phyloP scores from a whole-genome alignment of 1,140 invertebrate species.

The Heliothis virescens region DNA sequence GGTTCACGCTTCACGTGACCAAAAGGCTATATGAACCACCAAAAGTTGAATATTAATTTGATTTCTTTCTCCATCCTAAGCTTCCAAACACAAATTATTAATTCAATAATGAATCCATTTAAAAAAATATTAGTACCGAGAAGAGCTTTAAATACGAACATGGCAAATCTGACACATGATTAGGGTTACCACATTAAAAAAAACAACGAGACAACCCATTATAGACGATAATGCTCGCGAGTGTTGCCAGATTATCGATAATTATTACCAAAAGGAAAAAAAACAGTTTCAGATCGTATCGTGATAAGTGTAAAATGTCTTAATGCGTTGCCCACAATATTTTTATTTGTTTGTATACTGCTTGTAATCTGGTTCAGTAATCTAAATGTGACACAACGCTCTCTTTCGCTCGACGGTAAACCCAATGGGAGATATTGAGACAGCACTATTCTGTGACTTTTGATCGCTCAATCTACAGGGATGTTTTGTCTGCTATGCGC shows the following conservation, averaged over 20 bases:
- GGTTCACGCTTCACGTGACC: too few species aligned
- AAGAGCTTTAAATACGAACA: slow-evolving; percentile 71
- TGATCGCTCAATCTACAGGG: slow-evolving; percentile 73
- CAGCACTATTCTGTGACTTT: slow-evolving; percentile 66
- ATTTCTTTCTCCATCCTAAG: slow-evolving; percentile 38
- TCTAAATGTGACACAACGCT: slow-evolving; percentile 64
- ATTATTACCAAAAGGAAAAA: slow-evolving; percentile 82
- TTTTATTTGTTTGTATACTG: slow-evolving; percentile 78
- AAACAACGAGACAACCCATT: slow-evolving; percentile 76
- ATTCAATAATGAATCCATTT: slow-evolving; percentile 66
- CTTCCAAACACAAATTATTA: slow-evolving; percentile 58
- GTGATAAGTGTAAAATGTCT: slow-evolving; percentile 82
- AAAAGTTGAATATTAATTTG: background rate
- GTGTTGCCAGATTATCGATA: slow-evolving; percentile 84
- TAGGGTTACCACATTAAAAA: slow-evolving; percentile 77
- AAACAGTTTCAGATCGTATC: slow-evolving; percentile 75
- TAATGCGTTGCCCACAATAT: slow-evolving; percentile 79
- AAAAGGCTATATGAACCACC: background rate
- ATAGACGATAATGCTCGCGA: slow-evolving; percentile 75
- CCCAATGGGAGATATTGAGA: slow-evolving; percentile 56
- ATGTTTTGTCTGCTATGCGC: slow-evolving; percentile 67
- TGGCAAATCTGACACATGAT: slow-evolving; percentile 84
- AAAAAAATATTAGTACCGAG: slow-evolving; percentile 74
- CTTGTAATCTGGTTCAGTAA: slow-evolving; percentile 65
- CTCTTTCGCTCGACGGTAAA: slow-evolving; percentile 43